Evolutionary conservation across 2,113 vertebrate genomes (phyloP).

Genomic region (Oceanodroma tethys): DNA sequence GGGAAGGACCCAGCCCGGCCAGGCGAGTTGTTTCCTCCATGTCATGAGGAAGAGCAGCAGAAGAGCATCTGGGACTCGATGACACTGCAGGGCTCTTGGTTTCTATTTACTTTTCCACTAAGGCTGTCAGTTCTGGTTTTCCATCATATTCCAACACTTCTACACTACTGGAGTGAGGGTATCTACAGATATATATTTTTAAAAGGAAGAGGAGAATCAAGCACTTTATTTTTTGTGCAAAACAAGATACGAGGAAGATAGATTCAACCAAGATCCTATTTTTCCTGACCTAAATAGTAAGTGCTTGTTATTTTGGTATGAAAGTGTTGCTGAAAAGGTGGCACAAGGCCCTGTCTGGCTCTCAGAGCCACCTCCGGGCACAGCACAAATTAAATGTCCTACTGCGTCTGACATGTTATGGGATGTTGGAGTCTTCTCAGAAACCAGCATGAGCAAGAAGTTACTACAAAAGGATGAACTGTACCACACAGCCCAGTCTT

Average conservation of each 20-base stretch:
- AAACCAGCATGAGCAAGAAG: not conserved
- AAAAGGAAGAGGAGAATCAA: slow-evolving; percentile 26
- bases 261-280: not conserved
- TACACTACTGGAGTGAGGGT: not conserved
- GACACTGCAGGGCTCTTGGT: not conserved
- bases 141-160: not conserved
- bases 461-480: not conserved
- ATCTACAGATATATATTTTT: slow-evolving; percentile 45
- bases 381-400: slow-evolving; percentile 18
- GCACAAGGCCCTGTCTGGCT: slow-evolving; percentile 4
- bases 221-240: slow-evolving; percentile 41
- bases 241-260: not conserved
- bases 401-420: not conserved
- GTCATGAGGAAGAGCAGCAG: not conserved
- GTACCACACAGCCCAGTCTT: not conserved
- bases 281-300: slow-evolving; percentile 1
- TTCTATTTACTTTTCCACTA: not conserved
- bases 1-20: not conserved
- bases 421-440: not conserved
- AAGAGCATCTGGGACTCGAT: not conserved
- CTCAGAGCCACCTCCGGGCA: slow-evolving; percentile 10
- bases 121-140: not conserved
- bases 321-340: slow-evolving; percentile 6
- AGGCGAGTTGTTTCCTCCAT: rapidly evolving
- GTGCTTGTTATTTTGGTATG: slow-evolving; percentile 57